These are phyloP conservation scores for Zophobas morio DNA, from an alignment of 1,140 invertebrate species.

Conservation along the genomic window DNA sequence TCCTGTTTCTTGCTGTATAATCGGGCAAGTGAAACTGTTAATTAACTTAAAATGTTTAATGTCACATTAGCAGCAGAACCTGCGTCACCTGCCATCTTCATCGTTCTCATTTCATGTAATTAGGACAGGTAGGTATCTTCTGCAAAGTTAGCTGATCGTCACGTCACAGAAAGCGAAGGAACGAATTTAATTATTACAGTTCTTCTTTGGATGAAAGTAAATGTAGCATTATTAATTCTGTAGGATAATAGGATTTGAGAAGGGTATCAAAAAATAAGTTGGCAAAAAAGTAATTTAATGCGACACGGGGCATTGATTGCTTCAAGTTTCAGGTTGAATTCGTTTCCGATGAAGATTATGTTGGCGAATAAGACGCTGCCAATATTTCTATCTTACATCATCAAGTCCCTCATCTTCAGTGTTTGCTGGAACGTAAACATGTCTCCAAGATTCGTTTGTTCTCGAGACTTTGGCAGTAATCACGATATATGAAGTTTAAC, in stretches of 20 bases:
- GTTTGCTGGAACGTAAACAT: conserved; percentile 53
- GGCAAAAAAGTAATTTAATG: conserved; percentile 38
- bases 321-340: conserved; percentile 23
- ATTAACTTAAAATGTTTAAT: no score
- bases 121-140: not conserved
- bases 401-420: conserved; percentile 51
- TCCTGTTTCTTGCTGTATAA: no score
- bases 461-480: conserved; percentile 51
- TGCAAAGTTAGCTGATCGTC: not conserved
- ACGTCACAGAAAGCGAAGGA: conserved; percentile 2
- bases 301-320: conserved; percentile 29
- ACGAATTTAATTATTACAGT: conserved; percentile 35
- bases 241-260: conserved; percentile 25
- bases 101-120: no score
- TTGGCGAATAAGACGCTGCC: conserved; percentile 41
- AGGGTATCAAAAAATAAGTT: conserved; percentile 30
- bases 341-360: conserved; percentile 38
- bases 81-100: no score
- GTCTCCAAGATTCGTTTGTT: conserved; percentile 54
- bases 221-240: conserved; percentile 31
- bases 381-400: conserved; percentile 40
- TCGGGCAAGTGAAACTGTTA: no score
- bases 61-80: no score
- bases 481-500: conserved; percentile 55
- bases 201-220: conserved; percentile 8